Evolutionary conservation across 2,888 invertebrate species (phyloP).

Genomic region (Anoncus sp.): DNA sequence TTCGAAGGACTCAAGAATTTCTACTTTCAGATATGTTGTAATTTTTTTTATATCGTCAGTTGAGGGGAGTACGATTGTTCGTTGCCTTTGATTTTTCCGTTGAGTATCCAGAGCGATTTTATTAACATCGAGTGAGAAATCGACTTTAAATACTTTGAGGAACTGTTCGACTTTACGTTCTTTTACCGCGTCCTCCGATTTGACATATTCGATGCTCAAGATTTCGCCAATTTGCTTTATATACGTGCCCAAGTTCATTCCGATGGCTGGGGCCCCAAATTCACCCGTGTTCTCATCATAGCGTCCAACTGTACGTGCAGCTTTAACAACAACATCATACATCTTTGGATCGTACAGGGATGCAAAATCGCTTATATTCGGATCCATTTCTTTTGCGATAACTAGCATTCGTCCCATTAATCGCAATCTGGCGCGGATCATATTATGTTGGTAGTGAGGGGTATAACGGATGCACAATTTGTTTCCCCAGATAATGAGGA

Average conservation of each 20-base stretch:
- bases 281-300: not conserved
- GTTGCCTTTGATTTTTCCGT: conserved; percentile 19
- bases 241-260: conserved; percentile 29
- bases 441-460: not conserved
- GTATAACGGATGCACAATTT: conserved; percentile 5
- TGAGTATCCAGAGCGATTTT: conserved; percentile 48
- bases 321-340: no score
- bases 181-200: conserved; percentile 1
- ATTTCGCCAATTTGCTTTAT: conserved; percentile 30
- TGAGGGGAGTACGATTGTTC: conserved; percentile 40
- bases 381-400: not conserved
- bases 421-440: not conserved
- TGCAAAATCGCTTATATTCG: not conserved
- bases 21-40: conserved; percentile 21
- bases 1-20: not conserved
- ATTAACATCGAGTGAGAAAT: conserved; percentile 34
- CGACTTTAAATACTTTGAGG: conserved; percentile 27
- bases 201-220: conserved; percentile 29
- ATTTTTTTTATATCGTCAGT: conserved; percentile 49
- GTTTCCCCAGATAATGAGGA: conserved; percentile 11
- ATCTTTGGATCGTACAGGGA: not conserved
- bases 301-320: no score
- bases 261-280: conserved; percentile 24
- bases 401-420: not conserved
- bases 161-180: conserved; percentile 18